Evolutionary conservation across 2,888 invertebrate genomes (phyloP), one percentile per base, ranked within the genome.

Genomic region (Poecilus cupreus): DNA sequence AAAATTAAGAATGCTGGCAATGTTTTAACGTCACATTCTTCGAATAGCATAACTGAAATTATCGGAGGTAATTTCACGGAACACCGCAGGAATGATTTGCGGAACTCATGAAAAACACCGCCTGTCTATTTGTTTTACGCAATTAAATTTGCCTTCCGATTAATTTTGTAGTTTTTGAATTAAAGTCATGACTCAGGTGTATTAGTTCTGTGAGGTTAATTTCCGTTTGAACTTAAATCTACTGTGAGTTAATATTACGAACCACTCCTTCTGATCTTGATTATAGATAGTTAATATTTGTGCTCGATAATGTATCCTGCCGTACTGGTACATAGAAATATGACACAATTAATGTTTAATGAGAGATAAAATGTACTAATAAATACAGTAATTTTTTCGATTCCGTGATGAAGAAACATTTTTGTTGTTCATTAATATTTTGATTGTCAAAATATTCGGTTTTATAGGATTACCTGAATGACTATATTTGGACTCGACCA

Each of bases 221-320:
- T 60, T 60, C 26, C 60, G 60, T 3, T 57, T 0, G 24, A 24
- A 57, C 22, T 57, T 24, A 57, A 24, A 24, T 57, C 24, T 26
- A 57, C 20, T 26, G 57, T 57, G n/a, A 57, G 26, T 57, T 57
- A 26, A 3, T 13, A 26, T n/a, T 24, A 6, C 2, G 26, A 32
- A n/a, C 43, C 60, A 60, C 60, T n/a, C 60, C 60, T 26, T 24
- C 13, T 26, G 60, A 60, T 60, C 3, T 60, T 60, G 22, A 60
- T n/a, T 60, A 60, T 60, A 60, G 26, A 60, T 60, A 60, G 60
- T 60, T 26, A 60, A 60, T 60, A 26, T 60, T 60, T 60, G 60
- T 60, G 13, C n/a, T 60, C 24, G 60, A 60, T 26, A 60, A 60
- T 60, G 60, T 60, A 6, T 3, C 24, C 26, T 11, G 60, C 24